Base-by-base conservation (phyloP, 2,797 vertebrate species). In the Babyrousa celebensis region DNA sequence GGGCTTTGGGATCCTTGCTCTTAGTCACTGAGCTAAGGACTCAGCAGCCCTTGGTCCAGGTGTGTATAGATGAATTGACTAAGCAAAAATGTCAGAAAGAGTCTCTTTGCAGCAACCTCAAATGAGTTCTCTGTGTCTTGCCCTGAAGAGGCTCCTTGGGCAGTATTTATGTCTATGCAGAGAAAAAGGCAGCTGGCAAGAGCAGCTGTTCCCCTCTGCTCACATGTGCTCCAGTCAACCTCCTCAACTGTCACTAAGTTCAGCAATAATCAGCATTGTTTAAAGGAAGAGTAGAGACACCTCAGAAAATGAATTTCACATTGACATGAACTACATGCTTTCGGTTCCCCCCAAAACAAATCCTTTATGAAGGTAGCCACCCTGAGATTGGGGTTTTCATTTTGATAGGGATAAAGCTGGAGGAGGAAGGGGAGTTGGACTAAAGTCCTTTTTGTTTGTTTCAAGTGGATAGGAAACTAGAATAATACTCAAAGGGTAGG, bases 281-380 rank as follows among this genome's bases (percentile, higher is more conserved):
- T 87, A 54, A 89, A 91, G 32, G 32, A 86, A 85, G 65, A 43
- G 23, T 12, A 43, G 3, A 89, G 89, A 85, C n/a, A 93, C n/a
- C 68, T 62, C 54, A 40, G 70, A 56, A 95, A 96, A 87, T 65
- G 92, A 93, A 54, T 63, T 63, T n/a, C 91, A 67, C 25, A 15
- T 58, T 88, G 54, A 71, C 72, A 58, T 32, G 56, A 78, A 67
- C 78, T 60, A 7, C 3, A 5, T 79, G 52, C 27, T 71, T 25
- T 29, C 56, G 72, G 52, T 74, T 60, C 60, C 12, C 36, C 67
- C 3, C 1, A n/a, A n/a, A 85, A 78, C 27, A 84, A 87, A 32
- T 80, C 65, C 29, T 91, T 95, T 62, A 54, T 91, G 63, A 84
- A 91, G 72, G 63, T 58, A 93, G 68, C 17, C 68, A 77, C 25